Evolutionary conservation across 2,888 invertebrate species (phyloP).

Genomic region (Cephonodes hylas): DNA sequence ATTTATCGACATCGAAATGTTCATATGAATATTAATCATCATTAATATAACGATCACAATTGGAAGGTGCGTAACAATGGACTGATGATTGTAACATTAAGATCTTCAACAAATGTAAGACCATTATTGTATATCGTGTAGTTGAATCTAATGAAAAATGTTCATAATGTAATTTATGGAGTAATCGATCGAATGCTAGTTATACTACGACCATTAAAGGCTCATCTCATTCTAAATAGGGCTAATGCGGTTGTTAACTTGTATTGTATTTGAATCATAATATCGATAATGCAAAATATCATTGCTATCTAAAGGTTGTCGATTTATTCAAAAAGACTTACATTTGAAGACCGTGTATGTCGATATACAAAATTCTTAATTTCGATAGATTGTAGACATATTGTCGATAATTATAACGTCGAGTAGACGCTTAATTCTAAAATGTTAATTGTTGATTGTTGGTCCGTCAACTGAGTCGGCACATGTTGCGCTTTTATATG

Average conservation of each 20-base stretch:
- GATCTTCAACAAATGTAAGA: slow-evolving; percentile 49
- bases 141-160: background rate
- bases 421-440: background rate
- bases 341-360: background rate
- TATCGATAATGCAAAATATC: background rate
- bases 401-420: slow-evolving; percentile 2
- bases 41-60: background rate
- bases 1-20: background rate
- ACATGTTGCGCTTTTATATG: slow-evolving; percentile 6
- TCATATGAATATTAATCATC: background rate
- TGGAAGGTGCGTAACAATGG: slow-evolving; percentile 30
- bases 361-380: slow-evolving; percentile 5
- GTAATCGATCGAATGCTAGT: background rate
- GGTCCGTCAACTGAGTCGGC: background rate
- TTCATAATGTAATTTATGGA: background rate
- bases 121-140: slow-evolving; percentile 11
- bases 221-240: slow-evolving; percentile 1
- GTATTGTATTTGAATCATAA: background rate
- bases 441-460: slow-evolving; percentile 4
- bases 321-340: slow-evolving; percentile 1
- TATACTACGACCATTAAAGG: background rate
- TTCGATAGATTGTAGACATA: background rate
- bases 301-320: background rate
- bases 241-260: background rate
- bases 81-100: slow-evolving; percentile 42